phyloP scores from a whole-genome alignment of 2,888 invertebrate species.

The Eugnorisma glareosa region DNA sequence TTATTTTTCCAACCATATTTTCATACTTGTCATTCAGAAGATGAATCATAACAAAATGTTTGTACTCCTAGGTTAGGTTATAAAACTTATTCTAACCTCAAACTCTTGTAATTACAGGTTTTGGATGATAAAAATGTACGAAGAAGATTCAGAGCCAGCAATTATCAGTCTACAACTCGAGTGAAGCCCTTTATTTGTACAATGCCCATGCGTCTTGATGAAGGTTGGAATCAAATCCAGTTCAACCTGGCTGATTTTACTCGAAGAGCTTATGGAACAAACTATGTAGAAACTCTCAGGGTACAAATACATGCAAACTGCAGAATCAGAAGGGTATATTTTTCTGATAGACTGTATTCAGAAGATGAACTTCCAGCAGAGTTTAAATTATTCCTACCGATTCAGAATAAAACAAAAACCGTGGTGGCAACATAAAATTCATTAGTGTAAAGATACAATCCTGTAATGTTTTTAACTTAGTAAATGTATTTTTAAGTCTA shows the following conservation, averaged over 20 bases:
- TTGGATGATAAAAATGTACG: conserved; percentile 98
- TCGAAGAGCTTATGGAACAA: conserved; percentile 98
- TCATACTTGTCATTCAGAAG: conserved; percentile 8
- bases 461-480: conserved; percentile 71
- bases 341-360: conserved; percentile 97
- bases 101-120: conserved; percentile 90
- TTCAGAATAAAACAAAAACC: conserved; percentile 94
- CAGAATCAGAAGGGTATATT: conserved; percentile 96
- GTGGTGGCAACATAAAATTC: conserved; percentile 86
- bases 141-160: conserved; percentile 96
- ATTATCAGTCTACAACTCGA: conserved; percentile 98
- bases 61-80: conserved; percentile 44
- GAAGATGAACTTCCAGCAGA: conserved; percentile 99
- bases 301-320: conserved; percentile 99
- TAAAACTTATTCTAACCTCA: conserved; percentile 69
- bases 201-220: conserved; percentile 98
- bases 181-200: conserved; percentile 99
- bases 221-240: conserved; percentile 99
- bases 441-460: conserved; percentile 55
- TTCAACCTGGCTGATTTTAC: conserved; percentile 99
- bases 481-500: conserved; percentile 84
- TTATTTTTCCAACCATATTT: conserved; percentile 1
- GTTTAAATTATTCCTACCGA: conserved; percentile 98
- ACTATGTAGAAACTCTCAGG: conserved; percentile 97
- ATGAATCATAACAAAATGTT: conserved; percentile 8